Conservation (phyloP, 2,113 vertebrate genomes). For the Acrocephalus kingi region DNA sequence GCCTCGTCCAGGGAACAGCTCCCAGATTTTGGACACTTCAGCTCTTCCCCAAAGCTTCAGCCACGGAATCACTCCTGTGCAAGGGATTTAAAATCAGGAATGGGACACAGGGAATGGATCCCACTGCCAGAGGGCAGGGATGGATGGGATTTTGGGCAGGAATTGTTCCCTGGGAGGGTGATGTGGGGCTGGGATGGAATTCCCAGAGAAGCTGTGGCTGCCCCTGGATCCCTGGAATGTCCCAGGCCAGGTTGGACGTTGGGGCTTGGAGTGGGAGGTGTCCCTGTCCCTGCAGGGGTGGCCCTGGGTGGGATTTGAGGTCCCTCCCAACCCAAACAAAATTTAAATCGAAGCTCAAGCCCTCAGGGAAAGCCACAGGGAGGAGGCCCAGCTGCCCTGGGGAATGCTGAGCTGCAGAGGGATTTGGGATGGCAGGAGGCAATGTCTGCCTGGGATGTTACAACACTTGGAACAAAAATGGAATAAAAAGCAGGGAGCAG, state of each 20-base stretch:
- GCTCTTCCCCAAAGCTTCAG: background rate
- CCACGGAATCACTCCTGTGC: fast-evolving
- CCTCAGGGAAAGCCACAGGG: no score
- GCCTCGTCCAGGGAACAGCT: no score
- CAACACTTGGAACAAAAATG: fast-evolving
- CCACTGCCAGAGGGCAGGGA: background rate
- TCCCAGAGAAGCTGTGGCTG: background rate
- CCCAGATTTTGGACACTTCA: background rate
- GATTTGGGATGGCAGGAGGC: background rate
- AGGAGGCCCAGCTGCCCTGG: background rate
- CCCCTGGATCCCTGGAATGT: background rate
- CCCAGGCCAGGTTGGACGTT: background rate
- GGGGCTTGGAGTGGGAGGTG: background rate
- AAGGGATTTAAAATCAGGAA: background rate
- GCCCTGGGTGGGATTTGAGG: fast-evolving
- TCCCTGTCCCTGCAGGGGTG: background rate
- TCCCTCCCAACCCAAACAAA: no score
- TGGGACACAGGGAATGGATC: no score
- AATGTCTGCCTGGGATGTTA: fast-evolving
- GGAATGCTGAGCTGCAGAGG: background rate
- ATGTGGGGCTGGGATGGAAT: fast-evolving
- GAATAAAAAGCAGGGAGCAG: background rate
- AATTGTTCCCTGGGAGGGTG: background rate
- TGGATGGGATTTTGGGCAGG: fast-evolving
- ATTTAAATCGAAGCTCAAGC: background rate